phyloP scores from a whole-genome alignment of 2,888 invertebrate species.

The Acanthosoma haemorrhoidale region DNA sequence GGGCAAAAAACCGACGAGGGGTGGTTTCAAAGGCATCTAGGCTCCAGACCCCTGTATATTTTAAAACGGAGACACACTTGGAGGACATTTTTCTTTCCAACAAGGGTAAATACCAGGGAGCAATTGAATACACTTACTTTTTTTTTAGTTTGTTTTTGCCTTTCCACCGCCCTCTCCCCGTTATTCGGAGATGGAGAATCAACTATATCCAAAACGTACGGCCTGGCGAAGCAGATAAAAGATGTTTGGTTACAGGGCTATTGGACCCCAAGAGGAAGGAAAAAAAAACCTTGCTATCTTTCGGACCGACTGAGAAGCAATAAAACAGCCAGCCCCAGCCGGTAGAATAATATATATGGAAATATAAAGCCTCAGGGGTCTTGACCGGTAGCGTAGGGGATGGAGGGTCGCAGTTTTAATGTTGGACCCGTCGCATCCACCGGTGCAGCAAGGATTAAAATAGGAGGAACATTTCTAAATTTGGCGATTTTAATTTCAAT shows the following conservation, averaged over 20 bases:
- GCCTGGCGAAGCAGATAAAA: not conserved
- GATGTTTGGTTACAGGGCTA: not conserved
- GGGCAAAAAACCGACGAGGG: not conserved
- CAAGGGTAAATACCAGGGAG: not conserved
- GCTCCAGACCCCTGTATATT: not conserved
- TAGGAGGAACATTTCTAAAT: no score
- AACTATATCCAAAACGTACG: not conserved
- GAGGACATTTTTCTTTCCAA: not conserved
- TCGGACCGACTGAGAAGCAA: not conserved
- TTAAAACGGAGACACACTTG: slow-evolving; percentile 2
- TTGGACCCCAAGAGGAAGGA: no score
- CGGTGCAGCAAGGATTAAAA: no score
- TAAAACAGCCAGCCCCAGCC: not conserved
- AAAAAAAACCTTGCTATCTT: no score
- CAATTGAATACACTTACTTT: not conserved
- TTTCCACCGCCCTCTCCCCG: not conserved
- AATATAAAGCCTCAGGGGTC: not conserved
- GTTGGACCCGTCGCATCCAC: no score
- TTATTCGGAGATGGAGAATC: not conserved
- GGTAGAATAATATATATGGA: slow-evolving; percentile 11
- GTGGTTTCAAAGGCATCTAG: not conserved
- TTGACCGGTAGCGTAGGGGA: not conserved
- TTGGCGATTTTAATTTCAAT: no score
- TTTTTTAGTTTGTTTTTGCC: not conserved
- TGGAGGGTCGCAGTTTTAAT: not conserved